Evolutionary conservation across 2,797 vertebrate species (phyloP), one percentile per base, ranked within the genome.

Genomic region (Lates japonicus): DNA sequence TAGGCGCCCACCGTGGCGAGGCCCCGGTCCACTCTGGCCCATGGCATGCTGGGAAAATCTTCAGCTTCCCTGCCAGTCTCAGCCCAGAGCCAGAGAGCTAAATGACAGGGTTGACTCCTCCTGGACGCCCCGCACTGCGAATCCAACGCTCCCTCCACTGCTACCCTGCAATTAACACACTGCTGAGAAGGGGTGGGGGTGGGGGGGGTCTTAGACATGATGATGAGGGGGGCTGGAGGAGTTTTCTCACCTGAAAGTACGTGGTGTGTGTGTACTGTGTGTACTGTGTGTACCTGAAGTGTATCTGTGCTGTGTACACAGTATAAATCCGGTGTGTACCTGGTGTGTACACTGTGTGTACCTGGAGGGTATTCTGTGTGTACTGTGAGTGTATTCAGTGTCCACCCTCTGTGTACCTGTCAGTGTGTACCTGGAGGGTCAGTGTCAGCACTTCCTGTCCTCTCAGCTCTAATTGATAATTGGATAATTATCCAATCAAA

Each of bases 1-100:
- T 92, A 92, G 62, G 55, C 64, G 8, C 84, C 78, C 82, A 85
- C 90, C 31, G 65, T 19, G 22, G 62, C 1, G 84, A 73, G 14
- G 68, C 83, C 80, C 80, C 49, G 31, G 92, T 89, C 90, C 90
- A 89, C 88, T 91, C 84, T 83, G 86, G 76, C 88, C 92, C 78
- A 66, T 29, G 12, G 90, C 92, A 89, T 91, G 92, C 92, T 93
- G 92, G 90, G 92, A 83, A 93, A 92, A 91, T 86, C 82, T 89
- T 55, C 78, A 85, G 88, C 89, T 89, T 91, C 89, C 91, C 89
- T 68, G 85, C 89, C 72, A 54, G 66, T 84, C 54, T 81, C 59
- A 89, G 80, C 84, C 62, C 78, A 76, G 76, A 85, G 85, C 35
- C 84, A 89, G 76, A 89, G 89, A 88, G 88, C 82, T 87, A 92